Evolutionary conservation across 2,113 vertebrate species (phyloP).

Genomic region (Ochotona curzoniae): DNA sequence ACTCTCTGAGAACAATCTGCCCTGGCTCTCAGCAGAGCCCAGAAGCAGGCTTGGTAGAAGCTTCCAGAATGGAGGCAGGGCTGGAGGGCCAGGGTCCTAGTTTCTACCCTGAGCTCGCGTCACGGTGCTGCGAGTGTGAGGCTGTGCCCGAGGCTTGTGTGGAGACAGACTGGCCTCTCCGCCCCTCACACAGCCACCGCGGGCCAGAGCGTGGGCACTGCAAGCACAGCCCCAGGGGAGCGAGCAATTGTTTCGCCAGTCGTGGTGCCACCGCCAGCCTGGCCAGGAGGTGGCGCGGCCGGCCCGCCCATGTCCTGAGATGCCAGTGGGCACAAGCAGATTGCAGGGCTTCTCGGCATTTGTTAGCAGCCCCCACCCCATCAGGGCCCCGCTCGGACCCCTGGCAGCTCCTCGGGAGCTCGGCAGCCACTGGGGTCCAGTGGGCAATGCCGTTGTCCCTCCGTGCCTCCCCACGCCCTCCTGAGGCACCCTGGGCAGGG

Average conservation of each 20-base stretch:
- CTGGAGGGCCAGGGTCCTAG: background rate
- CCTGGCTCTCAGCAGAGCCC: too few species aligned
- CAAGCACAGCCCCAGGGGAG: background rate
- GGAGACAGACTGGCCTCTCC: background rate
- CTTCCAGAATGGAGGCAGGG: background rate
- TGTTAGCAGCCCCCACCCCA: background rate
- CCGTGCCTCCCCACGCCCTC: too few species aligned
- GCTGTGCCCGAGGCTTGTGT: background rate
- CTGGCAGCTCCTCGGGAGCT: background rate
- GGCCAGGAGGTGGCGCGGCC: background rate
- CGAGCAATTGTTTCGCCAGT: background rate
- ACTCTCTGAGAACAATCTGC: too few species aligned
- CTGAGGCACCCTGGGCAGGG: too few species aligned
- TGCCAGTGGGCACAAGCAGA: background rate
- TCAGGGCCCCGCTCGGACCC: background rate
- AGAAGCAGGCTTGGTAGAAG: background rate
- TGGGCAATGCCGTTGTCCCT: too few species aligned
- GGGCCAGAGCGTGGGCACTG: background rate
- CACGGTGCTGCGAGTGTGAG: fast-evolving
- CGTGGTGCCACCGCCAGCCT: background rate
- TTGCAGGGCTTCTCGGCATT: background rate
- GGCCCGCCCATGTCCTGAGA: background rate
- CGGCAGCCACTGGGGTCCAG: too few species aligned
- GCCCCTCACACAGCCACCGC: background rate
- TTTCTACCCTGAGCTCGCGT: background rate